phyloP scores from a whole-genome alignment of 2,113 vertebrate genomes.

The Aegithalos caudatus region DNA sequence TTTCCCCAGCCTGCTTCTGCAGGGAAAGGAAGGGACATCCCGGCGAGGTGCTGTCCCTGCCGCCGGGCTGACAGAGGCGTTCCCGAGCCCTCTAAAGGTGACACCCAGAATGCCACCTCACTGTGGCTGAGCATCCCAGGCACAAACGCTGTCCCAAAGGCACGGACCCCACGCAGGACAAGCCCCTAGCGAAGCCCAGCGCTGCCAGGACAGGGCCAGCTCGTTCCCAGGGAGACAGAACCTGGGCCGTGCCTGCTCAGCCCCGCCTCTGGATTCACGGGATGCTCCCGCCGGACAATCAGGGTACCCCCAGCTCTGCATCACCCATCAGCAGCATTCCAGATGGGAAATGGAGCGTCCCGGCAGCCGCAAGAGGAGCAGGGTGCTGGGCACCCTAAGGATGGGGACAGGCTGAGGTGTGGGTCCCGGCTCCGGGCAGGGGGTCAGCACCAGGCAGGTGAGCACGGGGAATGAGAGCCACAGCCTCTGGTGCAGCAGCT shows the following conservation, averaged over 20 bases:
- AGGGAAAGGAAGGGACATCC: neutral
- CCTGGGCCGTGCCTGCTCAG: no score
- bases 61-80: neutral
- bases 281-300: fast-evolving
- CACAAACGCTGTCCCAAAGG: neutral
- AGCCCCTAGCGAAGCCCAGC: neutral
- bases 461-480: fast-evolving
- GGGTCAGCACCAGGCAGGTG: fast-evolving
- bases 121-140: neutral
- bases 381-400: neutral
- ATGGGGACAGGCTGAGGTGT: fast-evolving
- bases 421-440: neutral
- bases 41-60: neutral
- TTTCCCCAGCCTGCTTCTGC: neutral
- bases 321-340: neutral
- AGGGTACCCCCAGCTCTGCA: neutral
- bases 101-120: neutral
- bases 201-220: neutral
- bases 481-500: neutral
- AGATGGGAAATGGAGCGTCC: neutral
- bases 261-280: neutral
- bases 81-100: neutral
- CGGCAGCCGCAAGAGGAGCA: neutral
- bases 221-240: neutral
- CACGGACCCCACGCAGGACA: neutral